These are phyloP conservation scores for Eumerus sabulonum DNA, from an alignment of 2,888 invertebrate species.

Conservation along the genomic window DNA sequence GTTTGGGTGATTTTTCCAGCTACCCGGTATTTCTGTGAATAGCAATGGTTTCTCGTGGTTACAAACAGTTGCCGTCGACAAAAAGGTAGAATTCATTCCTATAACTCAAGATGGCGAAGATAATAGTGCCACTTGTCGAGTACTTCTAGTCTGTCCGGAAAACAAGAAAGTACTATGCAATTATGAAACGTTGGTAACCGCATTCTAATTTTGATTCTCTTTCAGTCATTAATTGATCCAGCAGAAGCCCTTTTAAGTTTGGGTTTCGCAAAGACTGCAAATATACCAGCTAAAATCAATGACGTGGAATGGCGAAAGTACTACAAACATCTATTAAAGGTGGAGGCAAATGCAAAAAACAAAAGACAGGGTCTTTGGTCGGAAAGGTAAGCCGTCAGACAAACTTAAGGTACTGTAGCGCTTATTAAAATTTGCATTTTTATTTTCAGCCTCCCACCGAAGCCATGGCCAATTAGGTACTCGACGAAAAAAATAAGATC, in stretches of 20 bases:
- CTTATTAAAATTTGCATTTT: not conserved
- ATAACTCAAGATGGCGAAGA: slow-evolving; percentile 75
- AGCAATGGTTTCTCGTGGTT: slow-evolving; percentile 79
- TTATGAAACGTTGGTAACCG: too few relatives aligned
- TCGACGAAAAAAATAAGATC: slow-evolving; percentile 50
- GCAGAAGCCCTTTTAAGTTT: slow-evolving; percentile 76
- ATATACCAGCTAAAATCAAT: slow-evolving; percentile 49
- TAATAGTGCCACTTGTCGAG: slow-evolving; percentile 79
- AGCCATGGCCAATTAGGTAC: slow-evolving; percentile 65
- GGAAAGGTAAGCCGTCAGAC: slow-evolving; percentile 38
- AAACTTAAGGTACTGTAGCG: too few relatives aligned
- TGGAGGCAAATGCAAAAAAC: slow-evolving; percentile 71
- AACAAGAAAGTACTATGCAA: slow-evolving; percentile 73
- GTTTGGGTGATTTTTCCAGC: slow-evolving; percentile 39
- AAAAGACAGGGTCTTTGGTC: slow-evolving; percentile 69
- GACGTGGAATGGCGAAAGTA: slow-evolving; percentile 71
- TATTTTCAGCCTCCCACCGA: slow-evolving; percentile 67
- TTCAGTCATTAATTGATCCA: slow-evolving; percentile 73
- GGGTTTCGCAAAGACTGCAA: slow-evolving; percentile 75
- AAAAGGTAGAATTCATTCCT: slow-evolving; percentile 79
- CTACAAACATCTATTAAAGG: slow-evolving; percentile 74
- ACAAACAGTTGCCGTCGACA: slow-evolving; percentile 79
- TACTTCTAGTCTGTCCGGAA: slow-evolving; percentile 77
- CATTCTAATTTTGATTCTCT: slow-evolving; percentile 5
- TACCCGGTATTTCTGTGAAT: slow-evolving; percentile 76